phyloP scores from a whole-genome alignment of 2,888 invertebrate genomes.

The Pilophorus perplexus region DNA sequence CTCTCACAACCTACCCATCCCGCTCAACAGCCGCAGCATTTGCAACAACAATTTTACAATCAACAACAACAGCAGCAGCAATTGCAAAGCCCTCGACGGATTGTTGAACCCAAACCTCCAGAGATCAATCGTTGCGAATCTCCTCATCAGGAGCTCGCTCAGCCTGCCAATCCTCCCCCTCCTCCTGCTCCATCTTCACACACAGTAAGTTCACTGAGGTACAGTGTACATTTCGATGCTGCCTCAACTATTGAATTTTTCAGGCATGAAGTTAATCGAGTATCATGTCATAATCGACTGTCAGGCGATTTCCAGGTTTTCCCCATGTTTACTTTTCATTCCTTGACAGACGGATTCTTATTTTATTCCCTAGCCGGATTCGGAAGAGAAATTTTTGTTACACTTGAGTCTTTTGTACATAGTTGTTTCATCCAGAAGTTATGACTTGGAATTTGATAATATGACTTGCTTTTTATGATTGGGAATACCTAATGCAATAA shows the following conservation, averaged over 20 bases:
- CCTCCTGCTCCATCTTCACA: slow-evolving; percentile 42
- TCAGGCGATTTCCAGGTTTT: not conserved
- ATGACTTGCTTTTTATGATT: too few relatives aligned
- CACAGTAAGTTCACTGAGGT: slow-evolving; percentile 14
- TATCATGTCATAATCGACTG: not conserved
- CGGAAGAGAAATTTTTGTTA: too few relatives aligned
- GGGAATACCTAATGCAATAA: too few relatives aligned
- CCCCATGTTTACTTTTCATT: not conserved
- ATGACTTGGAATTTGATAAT: too few relatives aligned
- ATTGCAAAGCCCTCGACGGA: not conserved
- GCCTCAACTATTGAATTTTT: not conserved
- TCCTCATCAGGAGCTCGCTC: slow-evolving; percentile 24
- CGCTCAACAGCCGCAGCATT: not conserved
- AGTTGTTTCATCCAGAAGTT: too few relatives aligned
- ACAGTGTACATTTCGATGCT: too few relatives aligned
- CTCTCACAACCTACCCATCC: slow-evolving; percentile 8
- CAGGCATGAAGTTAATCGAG: not conserved
- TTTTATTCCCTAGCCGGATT: too few relatives aligned
- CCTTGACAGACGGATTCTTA: too few relatives aligned
- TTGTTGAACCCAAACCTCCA: not conserved
- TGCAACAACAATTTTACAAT: not conserved
- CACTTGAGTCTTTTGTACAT: too few relatives aligned
- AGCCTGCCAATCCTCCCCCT: slow-evolving; percentile 43
- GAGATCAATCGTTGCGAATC: not conserved
- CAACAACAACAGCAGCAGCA: slow-evolving; percentile 6